Evolutionary conservation across 2,797 vertebrate genomes (phyloP).

Genomic region (Acanthiza pusilla): DNA sequence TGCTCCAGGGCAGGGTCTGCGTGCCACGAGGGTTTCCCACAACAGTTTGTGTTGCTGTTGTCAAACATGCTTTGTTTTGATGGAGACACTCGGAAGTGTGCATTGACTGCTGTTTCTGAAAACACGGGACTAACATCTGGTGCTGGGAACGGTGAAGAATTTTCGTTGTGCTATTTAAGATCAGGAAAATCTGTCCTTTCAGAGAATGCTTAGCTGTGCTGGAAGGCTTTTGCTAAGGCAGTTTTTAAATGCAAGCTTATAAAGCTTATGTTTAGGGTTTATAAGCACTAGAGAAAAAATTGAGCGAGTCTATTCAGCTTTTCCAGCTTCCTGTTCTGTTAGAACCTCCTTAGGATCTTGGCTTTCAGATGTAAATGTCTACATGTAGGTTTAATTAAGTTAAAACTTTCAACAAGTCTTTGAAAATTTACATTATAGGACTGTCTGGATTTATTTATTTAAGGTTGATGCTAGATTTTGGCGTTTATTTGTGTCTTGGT

Average conservation of each 20-base stretch:
- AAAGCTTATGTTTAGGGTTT: neutral
- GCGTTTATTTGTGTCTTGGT: neutral
- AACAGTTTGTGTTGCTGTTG: neutral
- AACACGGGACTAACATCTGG: neutral
- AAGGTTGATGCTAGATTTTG: neutral
- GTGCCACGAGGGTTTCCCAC: accelerated
- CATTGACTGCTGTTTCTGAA: neutral
- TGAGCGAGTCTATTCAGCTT: neutral
- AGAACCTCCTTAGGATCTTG: neutral
- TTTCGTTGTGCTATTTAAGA: neutral
- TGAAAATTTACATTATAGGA: neutral
- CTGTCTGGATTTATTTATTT: neutral
- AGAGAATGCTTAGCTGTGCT: neutral
- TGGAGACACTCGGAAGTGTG: neutral
- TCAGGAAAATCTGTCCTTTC: neutral
- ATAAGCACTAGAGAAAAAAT: neutral
- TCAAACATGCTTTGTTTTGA: neutral
- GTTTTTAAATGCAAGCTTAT: neutral
- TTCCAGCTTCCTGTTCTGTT: neutral
- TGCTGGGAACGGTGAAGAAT: neutral
- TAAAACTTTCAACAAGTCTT: neutral
- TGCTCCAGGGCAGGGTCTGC: neutral
- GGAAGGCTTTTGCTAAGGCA: neutral
- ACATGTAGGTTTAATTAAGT: neutral
- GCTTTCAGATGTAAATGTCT: neutral